phyloP scores from a whole-genome alignment of 2,888 invertebrate genomes.

The Polyommatus icarus region DNA sequence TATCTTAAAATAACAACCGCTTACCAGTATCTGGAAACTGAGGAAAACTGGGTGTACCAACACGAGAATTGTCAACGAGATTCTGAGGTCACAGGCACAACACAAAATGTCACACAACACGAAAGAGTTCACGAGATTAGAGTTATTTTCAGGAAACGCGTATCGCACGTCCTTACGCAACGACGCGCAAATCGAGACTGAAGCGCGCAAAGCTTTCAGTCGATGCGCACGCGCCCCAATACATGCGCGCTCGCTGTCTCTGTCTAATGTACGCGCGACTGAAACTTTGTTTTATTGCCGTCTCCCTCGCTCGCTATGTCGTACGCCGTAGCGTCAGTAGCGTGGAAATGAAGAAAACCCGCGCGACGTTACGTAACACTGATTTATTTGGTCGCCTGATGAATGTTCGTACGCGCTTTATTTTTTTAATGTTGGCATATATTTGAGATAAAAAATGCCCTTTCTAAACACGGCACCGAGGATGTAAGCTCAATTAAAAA shows the following conservation, averaged over 20 bases:
- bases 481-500: constrained; percentile 30
- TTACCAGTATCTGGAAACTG: constrained; percentile 67
- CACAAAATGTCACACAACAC: constrained; percentile 58
- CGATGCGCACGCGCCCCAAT: constrained; percentile 60
- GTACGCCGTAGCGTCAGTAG: constrained; percentile 41
- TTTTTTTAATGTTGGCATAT: constrained; percentile 61
- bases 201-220: constrained; percentile 69
- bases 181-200: constrained; percentile 67
- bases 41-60: constrained; percentile 54
- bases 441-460: constrained; percentile 30
- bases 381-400: constrained; percentile 71
- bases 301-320: constrained; percentile 53
- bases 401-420: constrained; percentile 64
- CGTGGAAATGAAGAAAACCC: constrained; percentile 69
- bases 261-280: constrained; percentile 43
- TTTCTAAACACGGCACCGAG: constrained; percentile 31
- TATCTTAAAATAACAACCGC: constrained; percentile 73
- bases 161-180: constrained; percentile 49
- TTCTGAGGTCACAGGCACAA: constrained; percentile 47
- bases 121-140: constrained; percentile 52
- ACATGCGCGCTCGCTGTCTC: constrained; percentile 47
- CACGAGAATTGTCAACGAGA: constrained; percentile 41
- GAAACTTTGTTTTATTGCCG: constrained; percentile 46
- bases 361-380: constrained; percentile 63
- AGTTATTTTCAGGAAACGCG: constrained; percentile 47